Evolutionary conservation across 1,140 invertebrate genomes (phyloP).

Genomic region (Octopus bimaculoides): DNA sequence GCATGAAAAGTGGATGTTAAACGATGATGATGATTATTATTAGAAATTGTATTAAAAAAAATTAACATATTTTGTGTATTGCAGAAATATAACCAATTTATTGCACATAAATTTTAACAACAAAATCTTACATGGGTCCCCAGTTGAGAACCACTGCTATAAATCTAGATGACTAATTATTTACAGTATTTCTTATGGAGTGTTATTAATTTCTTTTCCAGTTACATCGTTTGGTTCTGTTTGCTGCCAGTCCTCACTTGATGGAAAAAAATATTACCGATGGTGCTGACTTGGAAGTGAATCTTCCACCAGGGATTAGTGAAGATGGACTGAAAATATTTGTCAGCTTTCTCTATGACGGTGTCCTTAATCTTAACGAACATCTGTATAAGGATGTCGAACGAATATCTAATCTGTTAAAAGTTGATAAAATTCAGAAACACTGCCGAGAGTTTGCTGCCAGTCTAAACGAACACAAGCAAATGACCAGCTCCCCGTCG

Average conservation of each 20-base stretch:
- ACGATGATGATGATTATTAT: too few relatives aligned
- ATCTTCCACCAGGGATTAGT: neutral
- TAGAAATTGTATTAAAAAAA: too few relatives aligned
- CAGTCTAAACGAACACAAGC: neutral
- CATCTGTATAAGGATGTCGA: constrained; percentile 6
- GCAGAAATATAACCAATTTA: too few relatives aligned
- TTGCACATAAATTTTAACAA: too few relatives aligned
- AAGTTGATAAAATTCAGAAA: constrained; percentile 4
- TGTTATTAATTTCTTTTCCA: neutral
- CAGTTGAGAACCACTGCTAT: too few relatives aligned
- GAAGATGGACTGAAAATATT: constrained; percentile 1
- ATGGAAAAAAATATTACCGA: constrained; percentile 11
- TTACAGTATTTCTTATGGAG: too few relatives aligned
- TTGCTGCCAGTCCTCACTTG: constrained; percentile 11
- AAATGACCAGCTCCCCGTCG: neutral
- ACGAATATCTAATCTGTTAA: constrained; percentile 8
- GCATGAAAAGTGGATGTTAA: too few relatives aligned
- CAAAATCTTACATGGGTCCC: too few relatives aligned
- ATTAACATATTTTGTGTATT: too few relatives aligned
- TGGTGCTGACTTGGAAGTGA: constrained; percentile 10
- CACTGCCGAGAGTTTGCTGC: constrained; percentile 1
- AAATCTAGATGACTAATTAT: too few relatives aligned
- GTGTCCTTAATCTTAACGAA: constrained; percentile 1
- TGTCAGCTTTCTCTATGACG: constrained; percentile 7
- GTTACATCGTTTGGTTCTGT: constrained; percentile 8